These are phyloP conservation scores for Pangasius krempfi DNA, from an alignment of 2,797 vertebrate species.

Conservation along the genomic window DNA sequence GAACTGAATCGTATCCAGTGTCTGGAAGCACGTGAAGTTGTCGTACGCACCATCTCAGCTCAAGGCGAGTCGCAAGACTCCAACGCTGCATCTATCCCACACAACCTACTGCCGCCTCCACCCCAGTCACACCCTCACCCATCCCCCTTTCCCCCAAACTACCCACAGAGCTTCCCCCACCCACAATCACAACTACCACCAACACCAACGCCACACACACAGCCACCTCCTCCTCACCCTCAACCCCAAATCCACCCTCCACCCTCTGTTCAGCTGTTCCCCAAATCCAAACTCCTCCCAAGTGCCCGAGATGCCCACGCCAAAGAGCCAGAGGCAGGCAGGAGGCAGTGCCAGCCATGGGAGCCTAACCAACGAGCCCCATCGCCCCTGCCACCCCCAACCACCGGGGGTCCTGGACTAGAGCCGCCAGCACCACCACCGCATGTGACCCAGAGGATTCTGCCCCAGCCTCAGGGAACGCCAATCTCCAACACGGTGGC, in stretches of 20 bases:
- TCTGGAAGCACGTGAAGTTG: slow-evolving; percentile 87
- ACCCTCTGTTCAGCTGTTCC: slow-evolving; percentile 77
- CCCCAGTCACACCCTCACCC: slow-evolving; percentile 68
- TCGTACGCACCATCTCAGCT: slow-evolving; percentile 89
- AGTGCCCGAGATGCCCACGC: slow-evolving; percentile 91
- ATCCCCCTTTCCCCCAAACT: slow-evolving; percentile 62
- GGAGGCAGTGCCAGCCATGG: slow-evolving; percentile 82
- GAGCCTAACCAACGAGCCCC: slow-evolving; percentile 72
- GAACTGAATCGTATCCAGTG: slow-evolving; percentile 86
- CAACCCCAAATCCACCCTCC: slow-evolving; percentile 78
- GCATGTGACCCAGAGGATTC: slow-evolving; percentile 91
- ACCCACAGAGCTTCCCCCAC: slow-evolving; percentile 73
- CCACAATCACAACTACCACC: slow-evolving; percentile 53
- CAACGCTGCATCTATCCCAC: slow-evolving; percentile 78
- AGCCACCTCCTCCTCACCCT: slow-evolving; percentile 76
- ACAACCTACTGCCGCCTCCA: slow-evolving; percentile 87
- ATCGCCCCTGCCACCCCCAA: slow-evolving; percentile 72
- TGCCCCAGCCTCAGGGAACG: slow-evolving; percentile 93
- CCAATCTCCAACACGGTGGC: slow-evolving; percentile 90
- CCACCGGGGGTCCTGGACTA: slow-evolving; percentile 75
- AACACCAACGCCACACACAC: slow-evolving; percentile 65
- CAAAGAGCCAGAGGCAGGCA: slow-evolving; percentile 87
- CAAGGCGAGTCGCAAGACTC: slow-evolving; percentile 97
- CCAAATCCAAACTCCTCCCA: slow-evolving; percentile 87
- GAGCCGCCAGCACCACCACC: slow-evolving; percentile 77